Conservation (phyloP, 2,888 invertebrate genomes). For the Xestia ashworthii region DNA sequence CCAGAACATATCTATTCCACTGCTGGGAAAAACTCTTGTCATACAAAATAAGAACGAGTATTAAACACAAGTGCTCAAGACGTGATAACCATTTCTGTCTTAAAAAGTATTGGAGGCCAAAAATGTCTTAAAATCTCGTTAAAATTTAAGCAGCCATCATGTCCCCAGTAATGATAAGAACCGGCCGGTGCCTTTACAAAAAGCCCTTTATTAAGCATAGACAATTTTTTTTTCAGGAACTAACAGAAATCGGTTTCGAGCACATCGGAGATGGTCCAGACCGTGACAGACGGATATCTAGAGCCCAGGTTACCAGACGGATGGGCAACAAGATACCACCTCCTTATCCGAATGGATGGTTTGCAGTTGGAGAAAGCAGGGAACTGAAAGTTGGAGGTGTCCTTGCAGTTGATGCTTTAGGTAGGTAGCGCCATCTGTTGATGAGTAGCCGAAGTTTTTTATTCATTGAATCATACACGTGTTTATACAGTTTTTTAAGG, state of each 20-base stretch:
- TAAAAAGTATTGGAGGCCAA: too few relatives aligned
- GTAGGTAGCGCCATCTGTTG: conserved; percentile 78
- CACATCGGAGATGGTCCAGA: conserved; percentile 78
- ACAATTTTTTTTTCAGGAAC: conserved; percentile 78
- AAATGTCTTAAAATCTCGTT: not conserved
- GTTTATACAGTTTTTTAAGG: not conserved
- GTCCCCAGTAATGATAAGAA: not conserved
- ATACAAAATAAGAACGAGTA: too few relatives aligned
- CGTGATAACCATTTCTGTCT: not conserved
- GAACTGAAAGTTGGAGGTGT: conserved; percentile 90
- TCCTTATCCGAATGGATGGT: conserved; percentile 98
- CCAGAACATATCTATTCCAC: too few relatives aligned
- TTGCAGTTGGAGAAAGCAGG: conserved; percentile 93
- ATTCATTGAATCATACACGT: not conserved
- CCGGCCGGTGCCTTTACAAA: not conserved
- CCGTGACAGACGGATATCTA: conserved; percentile 79
- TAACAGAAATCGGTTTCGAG: conserved; percentile 87
- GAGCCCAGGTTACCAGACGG: conserved; percentile 88
- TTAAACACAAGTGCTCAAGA: too few relatives aligned
- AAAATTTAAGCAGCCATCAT: not conserved
- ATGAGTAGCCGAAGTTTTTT: conserved; percentile 26
- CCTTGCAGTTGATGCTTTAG: conserved; percentile 92
- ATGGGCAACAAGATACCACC: conserved; percentile 93
- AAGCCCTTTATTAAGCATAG: not conserved
- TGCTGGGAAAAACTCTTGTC: too few relatives aligned